Evolutionary conservation across 2,113 vertebrate species (phyloP).

Genomic region (Pseudorectes ferrugineus): DNA sequence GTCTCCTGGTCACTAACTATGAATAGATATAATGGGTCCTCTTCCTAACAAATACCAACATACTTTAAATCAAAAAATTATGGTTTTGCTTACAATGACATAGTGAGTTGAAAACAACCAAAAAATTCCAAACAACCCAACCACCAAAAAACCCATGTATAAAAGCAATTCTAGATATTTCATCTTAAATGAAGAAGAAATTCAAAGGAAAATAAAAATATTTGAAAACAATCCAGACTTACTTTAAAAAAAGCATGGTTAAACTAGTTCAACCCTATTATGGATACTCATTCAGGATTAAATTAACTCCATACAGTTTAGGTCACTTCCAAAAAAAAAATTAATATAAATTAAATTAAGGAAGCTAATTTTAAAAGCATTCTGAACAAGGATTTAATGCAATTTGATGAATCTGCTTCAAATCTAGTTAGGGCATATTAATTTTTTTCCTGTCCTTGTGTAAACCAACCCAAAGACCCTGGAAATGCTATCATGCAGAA

Average conservation of each 20-base stretch:
- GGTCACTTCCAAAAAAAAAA: neutral
- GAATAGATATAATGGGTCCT: neutral
- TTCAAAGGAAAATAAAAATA: neutral
- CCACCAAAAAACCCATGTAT: accelerated
- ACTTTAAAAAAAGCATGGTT: neutral
- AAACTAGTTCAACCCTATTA: neutral
- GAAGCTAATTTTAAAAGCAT: neutral
- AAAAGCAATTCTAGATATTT: neutral
- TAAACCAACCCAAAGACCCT: neutral
- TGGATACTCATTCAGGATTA: neutral
- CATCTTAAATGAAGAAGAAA: neutral
- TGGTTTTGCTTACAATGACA: neutral
- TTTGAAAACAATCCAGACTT: neutral
- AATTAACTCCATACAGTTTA: neutral
- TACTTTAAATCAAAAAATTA: neutral
- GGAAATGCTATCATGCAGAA: neutral
- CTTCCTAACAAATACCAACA: neutral
- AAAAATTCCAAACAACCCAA: neutral
- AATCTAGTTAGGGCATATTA: neutral
- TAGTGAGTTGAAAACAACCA: neutral
- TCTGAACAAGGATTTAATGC: neutral
- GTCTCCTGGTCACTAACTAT: neutral
- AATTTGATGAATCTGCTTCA: neutral
- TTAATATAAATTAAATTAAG: neutral
- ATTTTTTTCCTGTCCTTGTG: neutral